These are phyloP conservation scores for Oxytorus armatus DNA, from an alignment of 2,888 invertebrate genomes.

Conservation along the genomic window DNA sequence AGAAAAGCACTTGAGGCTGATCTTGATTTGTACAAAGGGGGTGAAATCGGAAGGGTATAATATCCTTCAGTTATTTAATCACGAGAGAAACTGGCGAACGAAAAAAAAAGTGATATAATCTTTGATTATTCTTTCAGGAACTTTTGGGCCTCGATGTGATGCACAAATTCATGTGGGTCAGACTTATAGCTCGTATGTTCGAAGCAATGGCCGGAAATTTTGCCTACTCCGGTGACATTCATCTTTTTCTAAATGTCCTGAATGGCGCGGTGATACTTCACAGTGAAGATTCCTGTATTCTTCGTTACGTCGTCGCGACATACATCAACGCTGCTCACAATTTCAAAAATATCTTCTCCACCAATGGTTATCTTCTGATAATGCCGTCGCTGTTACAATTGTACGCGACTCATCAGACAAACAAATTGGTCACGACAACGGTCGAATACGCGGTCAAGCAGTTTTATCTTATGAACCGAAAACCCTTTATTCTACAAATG, in stretches of 20 bases:
- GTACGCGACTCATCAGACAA: constrained; percentile 99
- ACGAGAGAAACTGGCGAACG: no score
- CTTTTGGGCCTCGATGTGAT: constrained; percentile 96
- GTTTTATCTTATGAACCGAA: constrained; percentile 98
- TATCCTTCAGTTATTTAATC: neutral
- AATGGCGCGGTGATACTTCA: constrained; percentile 98
- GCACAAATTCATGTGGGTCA: constrained; percentile 99
- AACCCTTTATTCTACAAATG: constrained; percentile 99
- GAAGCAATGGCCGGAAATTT: constrained; percentile 99
- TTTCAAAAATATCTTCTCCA: constrained; percentile 99
- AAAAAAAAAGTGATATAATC: neutral
- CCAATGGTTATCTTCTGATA: constrained; percentile 97
- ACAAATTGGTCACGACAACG: constrained; percentile 96
- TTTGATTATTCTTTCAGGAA: constrained; percentile 85
- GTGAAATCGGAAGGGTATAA: constrained; percentile 92
- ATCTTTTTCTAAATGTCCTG: constrained; percentile 98
- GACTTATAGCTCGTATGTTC: constrained; percentile 97
- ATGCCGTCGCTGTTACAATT: constrained; percentile 99
- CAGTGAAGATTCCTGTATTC: constrained; percentile 97
- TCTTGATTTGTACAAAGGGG: constrained; percentile 95
- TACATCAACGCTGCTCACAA: constrained; percentile 99
- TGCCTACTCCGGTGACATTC: constrained; percentile 98
- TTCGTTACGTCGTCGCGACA: constrained; percentile 98
- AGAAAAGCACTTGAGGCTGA: constrained; percentile 99
- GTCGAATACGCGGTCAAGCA: constrained; percentile 99